These are phyloP conservation scores for Andrena dorsata DNA, from an alignment of 2,888 invertebrate genomes.

Conservation along the genomic window DNA sequence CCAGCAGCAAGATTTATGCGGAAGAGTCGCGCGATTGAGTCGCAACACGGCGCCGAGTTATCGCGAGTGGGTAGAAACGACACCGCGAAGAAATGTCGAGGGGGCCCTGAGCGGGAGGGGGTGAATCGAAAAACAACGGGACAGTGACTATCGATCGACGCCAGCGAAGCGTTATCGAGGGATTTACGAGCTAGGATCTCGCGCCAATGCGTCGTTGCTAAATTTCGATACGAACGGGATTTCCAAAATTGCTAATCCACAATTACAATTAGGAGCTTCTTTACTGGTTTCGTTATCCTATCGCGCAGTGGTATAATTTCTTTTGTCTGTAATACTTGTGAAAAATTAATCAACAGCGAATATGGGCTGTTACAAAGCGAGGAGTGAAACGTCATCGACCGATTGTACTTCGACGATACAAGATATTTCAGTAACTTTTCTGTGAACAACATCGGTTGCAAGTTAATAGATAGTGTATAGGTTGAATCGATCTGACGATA, in stretches of 20 bases:
- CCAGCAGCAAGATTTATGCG: conserved; percentile 83
- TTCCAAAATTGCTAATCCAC: not conserved
- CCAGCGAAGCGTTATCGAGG: conserved; percentile 55
- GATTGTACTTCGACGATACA: no score
- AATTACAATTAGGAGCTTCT: no score
- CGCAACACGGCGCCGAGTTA: conserved; percentile 85
- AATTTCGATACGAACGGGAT: not conserved
- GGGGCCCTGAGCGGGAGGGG: conserved; percentile 29
- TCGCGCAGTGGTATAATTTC: no score
- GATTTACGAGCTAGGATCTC: conserved; percentile 47
- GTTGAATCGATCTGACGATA: no score
- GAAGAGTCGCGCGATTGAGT: conserved; percentile 84
- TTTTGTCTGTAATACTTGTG: no score
- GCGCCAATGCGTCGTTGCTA: not conserved
- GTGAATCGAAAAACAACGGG: conserved; percentile 56
- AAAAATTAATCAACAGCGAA: no score
- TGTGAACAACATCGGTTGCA: no score
- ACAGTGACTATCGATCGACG: conserved; percentile 66
- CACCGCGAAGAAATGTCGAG: conserved; percentile 62
- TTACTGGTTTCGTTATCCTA: no score
- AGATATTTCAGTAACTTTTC: no score
- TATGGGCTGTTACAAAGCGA: no score
- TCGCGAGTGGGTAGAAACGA: conserved; percentile 84
- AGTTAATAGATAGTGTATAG: no score
- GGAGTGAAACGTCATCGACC: no score